Evolutionary conservation across 2,113 vertebrate species (phyloP).

Genomic region (Tricholaema leucomelas): DNA sequence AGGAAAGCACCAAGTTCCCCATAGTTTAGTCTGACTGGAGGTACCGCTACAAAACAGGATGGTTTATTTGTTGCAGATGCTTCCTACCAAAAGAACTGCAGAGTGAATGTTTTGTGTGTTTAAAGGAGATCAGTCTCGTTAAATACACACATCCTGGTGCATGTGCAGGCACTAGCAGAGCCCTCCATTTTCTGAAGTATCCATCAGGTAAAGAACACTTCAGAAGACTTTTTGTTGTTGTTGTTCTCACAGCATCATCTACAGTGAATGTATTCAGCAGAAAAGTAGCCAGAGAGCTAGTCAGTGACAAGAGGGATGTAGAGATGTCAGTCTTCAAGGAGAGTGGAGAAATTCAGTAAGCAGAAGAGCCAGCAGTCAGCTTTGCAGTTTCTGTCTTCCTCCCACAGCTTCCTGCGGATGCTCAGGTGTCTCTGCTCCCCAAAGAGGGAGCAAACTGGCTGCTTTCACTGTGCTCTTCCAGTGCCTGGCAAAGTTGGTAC

Average conservation of each 20-base stretch:
- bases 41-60: not conserved
- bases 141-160: not conserved
- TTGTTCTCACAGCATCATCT: not conserved
- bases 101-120: not conserved
- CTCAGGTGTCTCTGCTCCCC: not conserved
- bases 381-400: not conserved
- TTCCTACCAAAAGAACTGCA: not conserved
- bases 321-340: not conserved
- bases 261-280: not conserved
- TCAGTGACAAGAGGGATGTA: not conserved
- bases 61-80: not conserved
- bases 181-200: not conserved
- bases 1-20: not conserved
- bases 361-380: not conserved
- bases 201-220: not conserved
- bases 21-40: not conserved
- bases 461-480: not conserved
- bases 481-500: fast-evolving
- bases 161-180: not conserved
- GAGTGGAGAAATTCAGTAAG: not conserved
- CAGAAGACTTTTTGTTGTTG: not conserved
- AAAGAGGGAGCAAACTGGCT: not conserved
- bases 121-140: not conserved
- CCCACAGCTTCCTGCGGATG: not conserved
- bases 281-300: not conserved